These are phyloP conservation scores for Amphimallon solstitiale DNA, from an alignment of 2,888 invertebrate genomes.

Conservation along the genomic window DNA sequence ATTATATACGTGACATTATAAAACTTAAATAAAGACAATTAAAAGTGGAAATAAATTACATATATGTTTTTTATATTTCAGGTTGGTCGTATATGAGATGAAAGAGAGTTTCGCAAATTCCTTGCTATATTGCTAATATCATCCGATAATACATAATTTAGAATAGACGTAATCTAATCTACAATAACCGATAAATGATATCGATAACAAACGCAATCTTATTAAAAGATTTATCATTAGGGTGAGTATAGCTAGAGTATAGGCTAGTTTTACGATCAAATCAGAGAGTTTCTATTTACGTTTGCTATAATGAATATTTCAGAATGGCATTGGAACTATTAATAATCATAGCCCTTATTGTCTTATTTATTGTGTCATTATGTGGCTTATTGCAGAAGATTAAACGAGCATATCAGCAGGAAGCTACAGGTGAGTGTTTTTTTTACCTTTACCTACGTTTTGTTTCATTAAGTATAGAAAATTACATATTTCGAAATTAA, in stretches of 20 bases:
- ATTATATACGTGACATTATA: too few relatives aligned
- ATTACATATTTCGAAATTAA: too few relatives aligned
- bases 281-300: not conserved
- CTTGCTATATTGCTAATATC: not conserved
- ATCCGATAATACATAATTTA: not conserved
- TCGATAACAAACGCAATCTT: conserved; percentile 25
- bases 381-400: conserved; percentile 57
- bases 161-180: conserved; percentile 26
- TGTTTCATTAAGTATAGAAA: too few relatives aligned
- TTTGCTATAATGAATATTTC: conserved; percentile 18
- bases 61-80: not conserved
- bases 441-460: not conserved
- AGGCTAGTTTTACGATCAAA: not conserved
- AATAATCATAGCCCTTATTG: conserved; percentile 52
- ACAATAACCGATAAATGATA: conserved; percentile 9
- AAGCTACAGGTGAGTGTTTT: conserved; percentile 38
- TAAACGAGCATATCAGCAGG: conserved; percentile 53
- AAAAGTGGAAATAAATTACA: too few relatives aligned
- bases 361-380: conserved; percentile 55
- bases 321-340: conserved; percentile 55
- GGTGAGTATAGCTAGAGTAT: conserved; percentile 10
- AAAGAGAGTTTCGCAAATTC: not conserved
- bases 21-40: too few relatives aligned
- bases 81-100: conserved; percentile 11
- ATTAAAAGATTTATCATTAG: conserved; percentile 19